Evolutionary conservation across 2,797 vertebrate genomes (phyloP).

Genomic region (Tympanoctomys barrerae): DNA sequence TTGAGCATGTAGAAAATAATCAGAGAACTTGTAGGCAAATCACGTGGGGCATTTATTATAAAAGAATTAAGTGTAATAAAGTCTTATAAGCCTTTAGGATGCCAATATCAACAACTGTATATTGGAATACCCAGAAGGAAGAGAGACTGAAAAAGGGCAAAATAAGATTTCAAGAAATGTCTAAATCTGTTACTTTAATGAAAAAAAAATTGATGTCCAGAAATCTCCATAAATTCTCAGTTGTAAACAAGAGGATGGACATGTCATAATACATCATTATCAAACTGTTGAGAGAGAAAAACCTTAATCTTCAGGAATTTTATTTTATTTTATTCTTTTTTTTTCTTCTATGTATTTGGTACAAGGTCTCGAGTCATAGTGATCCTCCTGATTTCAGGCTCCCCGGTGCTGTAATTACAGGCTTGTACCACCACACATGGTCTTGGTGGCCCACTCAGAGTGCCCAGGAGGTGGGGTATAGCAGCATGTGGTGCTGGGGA

Average conservation of each 20-base stretch:
- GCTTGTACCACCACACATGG: too few relatives aligned
- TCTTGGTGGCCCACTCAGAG: too few relatives aligned
- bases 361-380: too few relatives aligned
- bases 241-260: background rate
- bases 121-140: background rate
- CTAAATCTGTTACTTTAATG: background rate
- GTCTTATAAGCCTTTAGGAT: background rate
- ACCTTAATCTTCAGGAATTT: background rate
- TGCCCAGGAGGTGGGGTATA: too few relatives aligned
- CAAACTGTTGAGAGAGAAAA: background rate
- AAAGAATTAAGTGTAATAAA: conserved; percentile 2
- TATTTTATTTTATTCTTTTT: background rate
- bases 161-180: background rate
- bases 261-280: background rate
- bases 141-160: background rate
- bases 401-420: too few relatives aligned
- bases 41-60: background rate
- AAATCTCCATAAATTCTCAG: background rate
- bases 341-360: too few relatives aligned
- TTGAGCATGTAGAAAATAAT: background rate
- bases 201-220: background rate
- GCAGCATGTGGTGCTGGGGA: too few relatives aligned
- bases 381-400: too few relatives aligned
- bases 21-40: background rate
- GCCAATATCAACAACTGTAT: background rate